phyloP scores from a whole-genome alignment of 1,140 invertebrate genomes.

The Drosophila rufa region DNA sequence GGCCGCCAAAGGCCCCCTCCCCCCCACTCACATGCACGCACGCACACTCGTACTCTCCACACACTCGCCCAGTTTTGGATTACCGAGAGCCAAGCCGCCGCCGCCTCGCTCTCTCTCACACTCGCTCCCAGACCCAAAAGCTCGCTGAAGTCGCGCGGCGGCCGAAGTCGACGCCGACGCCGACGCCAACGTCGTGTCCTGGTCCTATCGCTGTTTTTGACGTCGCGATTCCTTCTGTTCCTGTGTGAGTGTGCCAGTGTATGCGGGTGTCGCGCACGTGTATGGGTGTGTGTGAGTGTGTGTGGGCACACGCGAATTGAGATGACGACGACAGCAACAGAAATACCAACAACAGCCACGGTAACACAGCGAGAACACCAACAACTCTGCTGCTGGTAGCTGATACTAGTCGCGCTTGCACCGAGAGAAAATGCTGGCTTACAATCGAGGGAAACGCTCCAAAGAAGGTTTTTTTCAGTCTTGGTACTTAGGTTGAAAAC shows the following conservation, averaged over 20 bases:
- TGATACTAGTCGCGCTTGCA: slow-evolving; percentile 50
- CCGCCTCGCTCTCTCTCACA: slow-evolving; percentile 8
- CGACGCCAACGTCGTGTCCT: slow-evolving; percentile 48
- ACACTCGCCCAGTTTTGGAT: slow-evolving; percentile 22
- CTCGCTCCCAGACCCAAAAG: slow-evolving; percentile 42
- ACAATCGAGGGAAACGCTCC: background rate
- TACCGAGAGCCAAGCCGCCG: slow-evolving; percentile 44
- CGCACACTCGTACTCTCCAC: slow-evolving; percentile 15
- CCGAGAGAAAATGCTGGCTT: slow-evolving; percentile 4
- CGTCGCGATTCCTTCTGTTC: slow-evolving; percentile 43
- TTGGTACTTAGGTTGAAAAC: too few species aligned
- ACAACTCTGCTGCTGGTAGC: slow-evolving; percentile 39
- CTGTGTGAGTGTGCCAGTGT: slow-evolving; percentile 13
- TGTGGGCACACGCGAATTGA: slow-evolving; percentile 68
- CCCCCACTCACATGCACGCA: slow-evolving; percentile 11
- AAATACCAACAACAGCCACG: slow-evolving; percentile 25
- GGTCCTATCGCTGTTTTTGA: slow-evolving; percentile 61
- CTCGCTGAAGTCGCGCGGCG: slow-evolving; percentile 68
- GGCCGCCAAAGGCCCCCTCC: slow-evolving; percentile 42
- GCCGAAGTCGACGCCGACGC: slow-evolving; percentile 35
- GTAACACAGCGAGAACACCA: slow-evolving; percentile 44
- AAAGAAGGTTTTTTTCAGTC: background rate
- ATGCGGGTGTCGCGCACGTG: slow-evolving; percentile 23
- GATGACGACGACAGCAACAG: slow-evolving; percentile 70
- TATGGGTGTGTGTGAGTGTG: slow-evolving; percentile 6